Base-by-base conservation (phyloP, 92 coral and sea anemone genomes). In the Anthopleura xanthogrammica region DNA sequence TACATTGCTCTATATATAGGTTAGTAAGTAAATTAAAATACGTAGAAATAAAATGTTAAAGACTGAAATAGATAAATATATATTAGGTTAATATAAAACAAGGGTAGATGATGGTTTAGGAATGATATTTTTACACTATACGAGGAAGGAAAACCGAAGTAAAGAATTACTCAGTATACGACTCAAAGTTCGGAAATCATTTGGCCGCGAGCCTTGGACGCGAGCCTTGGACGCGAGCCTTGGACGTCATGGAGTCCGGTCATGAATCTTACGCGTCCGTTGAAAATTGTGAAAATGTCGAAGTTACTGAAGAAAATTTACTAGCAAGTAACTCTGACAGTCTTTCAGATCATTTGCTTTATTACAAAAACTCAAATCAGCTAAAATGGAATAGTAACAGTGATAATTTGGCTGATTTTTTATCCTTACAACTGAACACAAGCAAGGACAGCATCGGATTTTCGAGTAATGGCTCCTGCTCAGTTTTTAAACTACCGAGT, bases 371-470 rank as follows among this genome's bases (percentile, higher is more conserved):
- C 72, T 65, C 72, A 65, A 65, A 65, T 65, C 72, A 65, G 72
- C 19, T 65, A 11, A 7, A 65, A 65, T 65, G 72, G 72, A 65
- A 65, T 65, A 65, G 72, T 65, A 65, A 65, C 39, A 65, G 72
- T 19, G 29, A 65, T 20, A 19, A 65, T 65, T 65, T 65, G 39
- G 39, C 39, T 22, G 39, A 65, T 22, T 65, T 65, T 6, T 65
- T 65, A 65, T 65, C 23, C 72, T 20, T 65, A 22, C 72, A 65
- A 65, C 39, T 65, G 72, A 65, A 65, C 72, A 65, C 39, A 65
- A 65, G 72, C 72, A 65, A 65, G 72, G 72, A 65, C 72, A 65
- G 72, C 72, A 65, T 65, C 3, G 11, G 40, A 22, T 17, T 65
- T 65, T 65, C 72, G 6, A 65, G 72, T 65, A 65, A 65, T 22